These are phyloP conservation scores for Mionectes olivaceus DNA, from an alignment of 2,797 vertebrate genomes.

Conservation along the genomic window DNA sequence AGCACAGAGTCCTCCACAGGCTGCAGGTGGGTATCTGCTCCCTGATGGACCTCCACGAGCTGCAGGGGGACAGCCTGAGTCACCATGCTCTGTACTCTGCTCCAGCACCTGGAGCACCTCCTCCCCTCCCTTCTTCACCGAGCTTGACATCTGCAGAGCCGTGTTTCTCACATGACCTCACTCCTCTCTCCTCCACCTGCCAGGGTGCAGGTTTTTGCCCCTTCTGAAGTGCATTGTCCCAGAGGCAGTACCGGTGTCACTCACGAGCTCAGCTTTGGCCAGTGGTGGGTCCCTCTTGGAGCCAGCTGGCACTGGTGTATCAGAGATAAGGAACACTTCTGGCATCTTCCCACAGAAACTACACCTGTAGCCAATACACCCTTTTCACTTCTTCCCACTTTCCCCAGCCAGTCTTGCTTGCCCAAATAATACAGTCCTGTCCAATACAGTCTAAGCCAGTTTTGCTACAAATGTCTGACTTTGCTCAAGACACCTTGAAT, in stretches of 20 bases:
- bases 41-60: background rate
- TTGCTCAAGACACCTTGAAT: rapidly evolving
- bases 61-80: background rate
- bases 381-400: background rate
- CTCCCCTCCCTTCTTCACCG: background rate
- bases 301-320: background rate
- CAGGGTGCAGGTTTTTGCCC: background rate
- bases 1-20: background rate
- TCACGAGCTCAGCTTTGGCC: background rate
- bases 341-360: background rate
- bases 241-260: background rate
- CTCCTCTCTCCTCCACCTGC: background rate
- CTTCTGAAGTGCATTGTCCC: background rate
- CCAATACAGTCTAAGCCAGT: background rate
- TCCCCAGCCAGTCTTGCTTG: background rate
- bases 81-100: background rate
- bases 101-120: background rate
- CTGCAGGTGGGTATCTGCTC: background rate
- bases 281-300: background rate
- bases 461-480: background rate
- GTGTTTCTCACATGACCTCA: background rate
- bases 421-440: background rate
- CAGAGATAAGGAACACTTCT: background rate
- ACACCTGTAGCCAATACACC: background rate
- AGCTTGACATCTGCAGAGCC: background rate